These are phyloP conservation scores for Brachycybe producta DNA, from an alignment of 2,888 invertebrate species.

Conservation along the genomic window DNA sequence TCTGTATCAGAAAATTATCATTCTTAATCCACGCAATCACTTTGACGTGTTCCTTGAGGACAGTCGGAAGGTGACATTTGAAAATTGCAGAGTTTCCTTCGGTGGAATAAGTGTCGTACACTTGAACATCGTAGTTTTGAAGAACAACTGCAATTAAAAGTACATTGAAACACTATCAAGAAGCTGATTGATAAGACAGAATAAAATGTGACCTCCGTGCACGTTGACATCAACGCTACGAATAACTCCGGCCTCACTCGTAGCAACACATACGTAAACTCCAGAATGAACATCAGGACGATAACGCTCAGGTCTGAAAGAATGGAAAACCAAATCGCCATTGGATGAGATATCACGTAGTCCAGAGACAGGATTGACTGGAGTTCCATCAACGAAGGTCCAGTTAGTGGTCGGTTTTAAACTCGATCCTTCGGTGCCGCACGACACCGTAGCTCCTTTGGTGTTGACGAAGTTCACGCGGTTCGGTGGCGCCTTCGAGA, in stretches of 20 bases:
- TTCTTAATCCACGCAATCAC: slow-evolving; percentile 82
- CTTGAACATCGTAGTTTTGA: slow-evolving; percentile 32
- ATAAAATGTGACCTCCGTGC: slow-evolving; percentile 5
- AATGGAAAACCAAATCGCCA: background rate
- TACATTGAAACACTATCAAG: background rate
- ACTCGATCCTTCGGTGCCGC: background rate
- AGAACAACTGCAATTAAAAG: slow-evolving; percentile 25
- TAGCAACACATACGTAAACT: background rate
- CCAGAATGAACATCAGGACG: slow-evolving; percentile 1
- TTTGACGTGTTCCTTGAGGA: slow-evolving; percentile 73
- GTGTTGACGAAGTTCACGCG: background rate
- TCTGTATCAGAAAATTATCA: slow-evolving; percentile 22
- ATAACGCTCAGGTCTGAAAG: slow-evolving; percentile 5
- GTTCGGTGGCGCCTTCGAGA: background rate
- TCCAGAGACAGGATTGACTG: background rate
- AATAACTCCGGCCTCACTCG: background rate
- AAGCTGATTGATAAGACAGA: background rate
- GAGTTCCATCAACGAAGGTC: slow-evolving; percentile 6
- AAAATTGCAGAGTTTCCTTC: slow-evolving; percentile 37
- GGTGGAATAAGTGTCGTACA: slow-evolving; percentile 35
- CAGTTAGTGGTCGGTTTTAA: background rate
- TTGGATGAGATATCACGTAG: background rate
- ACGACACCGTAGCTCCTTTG: background rate
- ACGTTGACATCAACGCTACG: slow-evolving; percentile 7
- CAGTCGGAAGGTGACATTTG: slow-evolving; percentile 69